These are phyloP conservation scores for Lampropteryx suffumata DNA, from an alignment of 2,888 invertebrate genomes.

Conservation along the genomic window DNA sequence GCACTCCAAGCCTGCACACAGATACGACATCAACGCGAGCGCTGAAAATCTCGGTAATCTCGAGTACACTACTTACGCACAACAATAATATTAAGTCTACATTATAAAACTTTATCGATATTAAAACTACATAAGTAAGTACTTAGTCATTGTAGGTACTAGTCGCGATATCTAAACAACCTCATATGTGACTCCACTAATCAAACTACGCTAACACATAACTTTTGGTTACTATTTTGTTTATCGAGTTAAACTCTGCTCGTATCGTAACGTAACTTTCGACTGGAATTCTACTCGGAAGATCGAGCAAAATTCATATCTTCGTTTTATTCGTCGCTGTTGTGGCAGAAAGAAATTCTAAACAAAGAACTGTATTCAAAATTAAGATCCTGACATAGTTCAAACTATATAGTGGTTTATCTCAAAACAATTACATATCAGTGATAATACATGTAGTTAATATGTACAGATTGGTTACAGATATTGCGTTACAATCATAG, in stretches of 20 bases:
- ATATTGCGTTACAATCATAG: no score
- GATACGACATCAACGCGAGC: slow-evolving; percentile 88
- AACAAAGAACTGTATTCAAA: slow-evolving; percentile 5
- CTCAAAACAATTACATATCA: no score
- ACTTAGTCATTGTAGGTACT: no score
- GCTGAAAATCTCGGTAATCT: slow-evolving; percentile 88
- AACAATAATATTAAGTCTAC: slow-evolving; percentile 19
- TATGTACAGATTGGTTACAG: no score
- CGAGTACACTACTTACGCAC: slow-evolving; percentile 22
- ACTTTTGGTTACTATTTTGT: slow-evolving; percentile 5
- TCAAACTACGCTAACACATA: slow-evolving; percentile 25
- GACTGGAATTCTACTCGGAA: no score
- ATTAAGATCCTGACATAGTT: background rate
- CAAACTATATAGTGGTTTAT: background rate
- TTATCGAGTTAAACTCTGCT: background rate
- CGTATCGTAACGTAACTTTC: no score
- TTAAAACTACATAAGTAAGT: slow-evolving; percentile 17
- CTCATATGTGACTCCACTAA: slow-evolving; percentile 29
- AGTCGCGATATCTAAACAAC: no score
- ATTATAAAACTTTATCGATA: slow-evolving; percentile 19
- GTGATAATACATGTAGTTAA: no score
- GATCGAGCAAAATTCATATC: background rate
- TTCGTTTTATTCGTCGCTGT: slow-evolving; percentile 8
- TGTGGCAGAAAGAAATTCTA: slow-evolving; percentile 1
- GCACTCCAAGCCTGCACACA: slow-evolving; percentile 84